A percentile compares a stretch with the other conserved stretches of the same genome.
phyloP scores from a whole-genome alignment of 2,113 vertebrate genomes.

The Noctilio leporinus region DNA sequence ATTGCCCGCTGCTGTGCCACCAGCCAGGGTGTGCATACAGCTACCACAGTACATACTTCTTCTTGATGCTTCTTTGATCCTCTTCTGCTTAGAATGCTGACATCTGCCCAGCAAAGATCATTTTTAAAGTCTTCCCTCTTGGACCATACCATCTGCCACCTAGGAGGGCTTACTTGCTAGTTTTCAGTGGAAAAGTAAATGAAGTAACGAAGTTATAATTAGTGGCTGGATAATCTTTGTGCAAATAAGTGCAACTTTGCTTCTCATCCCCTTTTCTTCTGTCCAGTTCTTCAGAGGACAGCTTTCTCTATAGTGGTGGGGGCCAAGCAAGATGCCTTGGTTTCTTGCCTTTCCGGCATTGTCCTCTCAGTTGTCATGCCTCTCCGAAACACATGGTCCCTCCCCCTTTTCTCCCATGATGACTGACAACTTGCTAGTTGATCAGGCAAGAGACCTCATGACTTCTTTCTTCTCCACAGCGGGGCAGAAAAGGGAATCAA shows the following conservation, averaged over 20 bases:
- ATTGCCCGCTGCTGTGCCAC: not conserved
- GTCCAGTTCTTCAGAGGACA: not conserved
- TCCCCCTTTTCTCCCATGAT: not conserved
- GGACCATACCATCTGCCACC: not conserved
- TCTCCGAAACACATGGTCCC: too few species aligned
- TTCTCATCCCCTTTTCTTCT: not conserved
- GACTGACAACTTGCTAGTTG: not conserved
- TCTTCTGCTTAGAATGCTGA: not conserved
- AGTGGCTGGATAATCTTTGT: not conserved
- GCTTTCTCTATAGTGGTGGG: not conserved
- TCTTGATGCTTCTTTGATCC: not conserved
- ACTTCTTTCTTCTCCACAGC: not conserved
- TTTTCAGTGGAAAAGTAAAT: not conserved
- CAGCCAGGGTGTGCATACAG: too few species aligned
- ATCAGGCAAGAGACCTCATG: not conserved
- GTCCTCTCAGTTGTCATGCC: not conserved
- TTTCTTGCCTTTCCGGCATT: not conserved
- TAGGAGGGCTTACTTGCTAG: not conserved
- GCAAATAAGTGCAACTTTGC: not conserved
- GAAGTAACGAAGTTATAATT: not conserved
- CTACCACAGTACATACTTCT: not conserved
- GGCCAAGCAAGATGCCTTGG: not conserved
- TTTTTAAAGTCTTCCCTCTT: not conserved
- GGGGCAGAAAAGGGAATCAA: not conserved
- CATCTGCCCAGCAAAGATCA: not conserved